Conservation (phyloP, 2,888 invertebrate species). For the Himalopsyche tibetana region DNA sequence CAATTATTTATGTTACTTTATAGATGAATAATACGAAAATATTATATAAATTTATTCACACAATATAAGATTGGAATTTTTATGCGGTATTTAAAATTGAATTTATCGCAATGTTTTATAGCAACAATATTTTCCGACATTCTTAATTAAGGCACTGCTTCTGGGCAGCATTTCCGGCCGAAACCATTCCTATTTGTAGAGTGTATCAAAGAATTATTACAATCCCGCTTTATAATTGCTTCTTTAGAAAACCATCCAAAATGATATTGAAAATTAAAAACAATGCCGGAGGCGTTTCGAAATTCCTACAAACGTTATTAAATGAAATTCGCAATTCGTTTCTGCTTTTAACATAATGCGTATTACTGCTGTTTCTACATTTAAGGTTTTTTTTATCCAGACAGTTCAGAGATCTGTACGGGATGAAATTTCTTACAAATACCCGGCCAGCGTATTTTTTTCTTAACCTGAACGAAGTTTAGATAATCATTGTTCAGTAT, state of each 20-base stretch:
- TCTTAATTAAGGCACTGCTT: conserved; percentile 38
- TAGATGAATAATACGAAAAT: too few species aligned
- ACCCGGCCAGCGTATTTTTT: too few species aligned
- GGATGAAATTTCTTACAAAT: too few species aligned
- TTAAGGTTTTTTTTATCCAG: too few species aligned
- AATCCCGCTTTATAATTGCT: conserved; percentile 35
- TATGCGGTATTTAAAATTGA: too few species aligned
- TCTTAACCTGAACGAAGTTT: too few species aligned
- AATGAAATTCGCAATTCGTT: not conserved
- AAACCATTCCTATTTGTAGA: not conserved
- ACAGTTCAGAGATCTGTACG: too few species aligned
- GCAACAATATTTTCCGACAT: not conserved
- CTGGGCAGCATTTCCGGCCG: not conserved
- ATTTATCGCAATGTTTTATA: not conserved
- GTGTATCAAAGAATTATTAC: conserved; percentile 42
- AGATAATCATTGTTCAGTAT: too few species aligned
- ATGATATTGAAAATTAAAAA: conserved; percentile 37
- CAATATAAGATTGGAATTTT: too few species aligned
- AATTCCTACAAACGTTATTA: conserved; percentile 19
- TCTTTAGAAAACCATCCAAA: conserved; percentile 34
- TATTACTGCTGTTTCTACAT: too few species aligned
- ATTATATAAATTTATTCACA: too few species aligned
- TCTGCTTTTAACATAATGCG: not conserved
- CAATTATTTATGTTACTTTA: too few species aligned
- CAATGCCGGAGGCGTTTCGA: conserved; percentile 5